phyloP scores from a whole-genome alignment of 2,888 invertebrate genomes.

The Pycnomerus fuliginosus region DNA sequence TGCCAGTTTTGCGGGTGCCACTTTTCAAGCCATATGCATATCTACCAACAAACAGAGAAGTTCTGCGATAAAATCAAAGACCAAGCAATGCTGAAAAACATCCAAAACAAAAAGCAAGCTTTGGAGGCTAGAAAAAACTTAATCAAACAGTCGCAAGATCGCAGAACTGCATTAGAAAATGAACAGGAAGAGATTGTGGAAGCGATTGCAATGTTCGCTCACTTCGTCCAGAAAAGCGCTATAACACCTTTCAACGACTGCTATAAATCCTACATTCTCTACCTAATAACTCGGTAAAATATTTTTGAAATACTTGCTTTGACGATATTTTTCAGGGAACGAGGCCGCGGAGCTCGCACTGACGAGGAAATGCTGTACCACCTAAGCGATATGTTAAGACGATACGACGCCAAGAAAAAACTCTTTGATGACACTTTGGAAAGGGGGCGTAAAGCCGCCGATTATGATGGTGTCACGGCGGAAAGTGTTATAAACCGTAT shows the following conservation, averaged over 20 bases:
- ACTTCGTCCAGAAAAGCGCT: constrained; percentile 44
- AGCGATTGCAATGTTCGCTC: constrained; percentile 43
- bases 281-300: constrained; percentile 42
- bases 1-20: constrained; percentile 41
- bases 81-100: constrained; percentile 32
- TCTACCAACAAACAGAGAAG: constrained; percentile 44
- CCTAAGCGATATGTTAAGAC: constrained; percentile 30
- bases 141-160: constrained; percentile 30
- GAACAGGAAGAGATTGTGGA: constrained; percentile 38
- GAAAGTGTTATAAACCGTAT: too few species aligned
- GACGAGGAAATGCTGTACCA: constrained; percentile 30
- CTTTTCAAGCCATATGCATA: constrained; percentile 45
- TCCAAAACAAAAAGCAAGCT: constrained; percentile 33
- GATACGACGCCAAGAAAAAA: too few species aligned
- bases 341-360: constrained; percentile 28
- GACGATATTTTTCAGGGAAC: constrained; percentile 40
- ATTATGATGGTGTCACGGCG: constrained; percentile 33
- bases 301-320: too few species aligned
- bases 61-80: constrained; percentile 36
- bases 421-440: too few species aligned
- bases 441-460: constrained; percentile 29
- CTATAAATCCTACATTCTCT: constrained; percentile 42
- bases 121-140: constrained; percentile 28
- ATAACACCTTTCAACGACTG: constrained; percentile 44
- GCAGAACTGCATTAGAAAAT: constrained; percentile 32